Conservation (phyloP, 1,140 invertebrate species). For the Zaprionus camerounensis region DNA sequence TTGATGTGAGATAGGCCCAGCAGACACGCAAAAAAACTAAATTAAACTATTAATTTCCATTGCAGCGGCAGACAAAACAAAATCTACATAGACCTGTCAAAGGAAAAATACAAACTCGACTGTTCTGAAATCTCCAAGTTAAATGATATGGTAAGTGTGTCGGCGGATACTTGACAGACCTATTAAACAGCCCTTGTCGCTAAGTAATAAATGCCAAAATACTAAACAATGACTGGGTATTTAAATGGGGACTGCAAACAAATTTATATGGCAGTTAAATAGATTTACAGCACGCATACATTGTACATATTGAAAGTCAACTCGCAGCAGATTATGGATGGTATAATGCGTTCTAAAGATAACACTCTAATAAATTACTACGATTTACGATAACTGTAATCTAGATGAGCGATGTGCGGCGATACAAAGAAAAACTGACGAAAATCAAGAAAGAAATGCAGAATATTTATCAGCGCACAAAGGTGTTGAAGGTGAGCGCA, state of each 20-base stretch:
- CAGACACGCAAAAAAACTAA: background rate
- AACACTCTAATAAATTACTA: background rate
- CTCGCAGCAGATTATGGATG: background rate
- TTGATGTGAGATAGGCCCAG: conserved; percentile 62
- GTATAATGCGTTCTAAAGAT: background rate
- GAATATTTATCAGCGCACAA: conserved; percentile 76
- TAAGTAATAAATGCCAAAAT: conserved; percentile 2
- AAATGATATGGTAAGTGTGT: conserved; percentile 68
- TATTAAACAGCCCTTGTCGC: background rate
- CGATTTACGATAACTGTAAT: conserved; percentile 17
- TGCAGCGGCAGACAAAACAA: conserved; percentile 77
- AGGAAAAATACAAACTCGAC: conserved; percentile 77
- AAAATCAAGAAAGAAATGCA: conserved; percentile 82
- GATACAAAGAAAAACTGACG: conserved; percentile 75
- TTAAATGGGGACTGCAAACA: conserved; percentile 16
- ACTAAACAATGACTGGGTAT: conserved; percentile 17
- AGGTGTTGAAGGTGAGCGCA: conserved; percentile 72
- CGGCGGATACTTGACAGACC: background rate
- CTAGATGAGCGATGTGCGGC: conserved; percentile 75
- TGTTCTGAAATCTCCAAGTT: conserved; percentile 68
- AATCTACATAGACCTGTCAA: conserved; percentile 79
- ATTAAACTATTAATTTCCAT: background rate
- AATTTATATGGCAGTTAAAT: conserved; percentile 22
- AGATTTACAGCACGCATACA: conserved; percentile 13
- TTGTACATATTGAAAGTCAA: conserved; percentile 1